Percentiles rank a stretch among this genome's conserved stretches.
These are phyloP conservation scores for Porites divaricata DNA, from an alignment of 92 coral and sea anemone species.

Conservation along the genomic window DNA sequence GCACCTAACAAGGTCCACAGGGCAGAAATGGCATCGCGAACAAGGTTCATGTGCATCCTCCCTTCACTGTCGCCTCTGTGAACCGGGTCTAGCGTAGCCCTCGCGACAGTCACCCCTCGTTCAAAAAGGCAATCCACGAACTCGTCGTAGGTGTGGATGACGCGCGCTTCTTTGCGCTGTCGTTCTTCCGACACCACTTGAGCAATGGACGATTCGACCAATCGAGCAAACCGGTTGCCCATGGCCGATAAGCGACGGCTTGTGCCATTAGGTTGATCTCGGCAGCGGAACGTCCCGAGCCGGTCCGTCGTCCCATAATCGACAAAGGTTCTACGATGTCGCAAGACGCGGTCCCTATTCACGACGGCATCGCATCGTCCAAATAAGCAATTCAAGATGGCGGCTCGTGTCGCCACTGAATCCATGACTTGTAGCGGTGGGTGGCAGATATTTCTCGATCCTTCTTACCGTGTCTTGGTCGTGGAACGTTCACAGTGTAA, in stretches of 20 bases:
- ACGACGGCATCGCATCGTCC: constrained; percentile 16
- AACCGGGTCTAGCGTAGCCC: neutral
- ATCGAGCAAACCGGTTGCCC: constrained; percentile 20
- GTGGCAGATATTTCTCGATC: constrained; percentile 11
- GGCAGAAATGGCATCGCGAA: constrained; percentile 6
- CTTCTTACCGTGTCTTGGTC: constrained; percentile 12
- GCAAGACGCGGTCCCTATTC: constrained; percentile 6
- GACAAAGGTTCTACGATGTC: constrained; percentile 5
- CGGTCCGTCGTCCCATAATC: neutral
- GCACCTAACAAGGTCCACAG: neutral
- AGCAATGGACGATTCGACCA: constrained; percentile 5
- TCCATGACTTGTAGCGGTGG: neutral
- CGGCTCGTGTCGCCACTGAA: neutral
- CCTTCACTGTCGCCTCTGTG: neutral
- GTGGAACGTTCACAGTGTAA: neutral
- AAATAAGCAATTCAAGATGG: neutral
- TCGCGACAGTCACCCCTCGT: constrained; percentile 6
- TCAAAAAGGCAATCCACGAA: constrained; percentile 5
- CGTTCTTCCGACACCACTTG: constrained; percentile 6
- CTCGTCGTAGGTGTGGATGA: constrained; percentile 6
- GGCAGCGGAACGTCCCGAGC: neutral
- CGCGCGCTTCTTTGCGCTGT: no score
- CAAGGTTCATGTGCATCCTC: neutral
- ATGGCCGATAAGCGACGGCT: neutral
- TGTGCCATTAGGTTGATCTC: neutral